Evolutionary conservation across 2,113 vertebrate genomes (phyloP).

Genomic region (Chaenogobius annularis): DNA sequence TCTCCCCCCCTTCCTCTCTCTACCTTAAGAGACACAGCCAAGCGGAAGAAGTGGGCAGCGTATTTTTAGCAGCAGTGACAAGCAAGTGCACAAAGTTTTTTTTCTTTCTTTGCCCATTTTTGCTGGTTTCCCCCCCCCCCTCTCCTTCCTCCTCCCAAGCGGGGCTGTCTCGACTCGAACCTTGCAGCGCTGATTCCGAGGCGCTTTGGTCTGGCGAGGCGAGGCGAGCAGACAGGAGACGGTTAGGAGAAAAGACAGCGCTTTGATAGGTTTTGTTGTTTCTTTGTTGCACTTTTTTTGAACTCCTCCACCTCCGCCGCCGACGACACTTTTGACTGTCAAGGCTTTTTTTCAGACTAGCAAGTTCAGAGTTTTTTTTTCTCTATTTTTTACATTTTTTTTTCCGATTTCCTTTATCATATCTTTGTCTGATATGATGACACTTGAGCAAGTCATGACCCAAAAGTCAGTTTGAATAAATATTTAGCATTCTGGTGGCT

Average conservation of each 20-base stretch:
- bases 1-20: neutral
- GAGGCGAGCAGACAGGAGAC: constrained; percentile 59
- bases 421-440: constrained; percentile 65
- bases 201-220: constrained; percentile 64
- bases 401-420: constrained; percentile 21
- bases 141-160: constrained; percentile 40
- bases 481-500: neutral
- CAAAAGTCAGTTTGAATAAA: constrained; percentile 46
- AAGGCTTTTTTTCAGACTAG: constrained; percentile 59
- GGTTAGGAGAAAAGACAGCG: constrained; percentile 61
- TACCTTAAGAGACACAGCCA: constrained; percentile 44
- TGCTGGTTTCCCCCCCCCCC: neutral
- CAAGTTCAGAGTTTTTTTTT: constrained; percentile 37
- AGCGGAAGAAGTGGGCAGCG: constrained; percentile 62
- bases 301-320: constrained; percentile 18
- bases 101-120: neutral
- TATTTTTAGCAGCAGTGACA: constrained; percentile 68
- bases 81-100: constrained; percentile 61
- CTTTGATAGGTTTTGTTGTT: constrained; percentile 66
- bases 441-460: constrained; percentile 43
- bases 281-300: constrained; percentile 12
- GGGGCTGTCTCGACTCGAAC: constrained; percentile 57
- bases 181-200: constrained; percentile 14
- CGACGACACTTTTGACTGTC: constrained; percentile 62
- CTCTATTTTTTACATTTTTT: constrained; percentile 28